A percentile compares a stretch with the other conserved stretches of the same genome.
These are phyloP conservation scores for Nemurella pictetii DNA, from an alignment of 2,888 invertebrate species.

Conservation along the genomic window DNA sequence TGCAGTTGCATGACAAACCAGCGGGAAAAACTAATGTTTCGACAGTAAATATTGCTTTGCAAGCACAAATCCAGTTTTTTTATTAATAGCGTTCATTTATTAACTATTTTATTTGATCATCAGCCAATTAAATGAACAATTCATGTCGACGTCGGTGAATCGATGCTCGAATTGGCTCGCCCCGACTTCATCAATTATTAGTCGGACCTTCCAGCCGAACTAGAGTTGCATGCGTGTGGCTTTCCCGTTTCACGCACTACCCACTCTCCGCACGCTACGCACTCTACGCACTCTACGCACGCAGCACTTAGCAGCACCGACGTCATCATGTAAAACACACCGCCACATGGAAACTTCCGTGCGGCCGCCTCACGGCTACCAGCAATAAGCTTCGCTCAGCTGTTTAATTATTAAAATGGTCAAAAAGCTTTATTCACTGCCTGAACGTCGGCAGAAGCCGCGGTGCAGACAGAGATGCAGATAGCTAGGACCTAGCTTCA, in stretches of 20 bases:
- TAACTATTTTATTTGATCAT: neutral
- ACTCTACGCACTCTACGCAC: too few relatives aligned
- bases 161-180: neutral
- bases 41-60: too few relatives aligned
- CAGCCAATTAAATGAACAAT: neutral
- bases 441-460: neutral
- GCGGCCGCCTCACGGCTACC: neutral
- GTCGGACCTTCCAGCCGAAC: too few relatives aligned
- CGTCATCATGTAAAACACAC: too few relatives aligned
- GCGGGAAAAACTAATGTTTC: too few relatives aligned
- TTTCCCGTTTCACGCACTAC: too few relatives aligned
- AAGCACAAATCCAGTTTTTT: neutral
- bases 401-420: constrained; percentile 2
- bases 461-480: neutral
- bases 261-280: too few relatives aligned
- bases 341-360: neutral
- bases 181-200: too few relatives aligned
- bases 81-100: neutral
- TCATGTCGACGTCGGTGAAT: neutral
- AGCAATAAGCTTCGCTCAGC: neutral
- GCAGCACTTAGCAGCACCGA: too few relatives aligned
- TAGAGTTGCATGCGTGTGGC: too few relatives aligned
- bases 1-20: too few relatives aligned
- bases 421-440: constrained; percentile 13
- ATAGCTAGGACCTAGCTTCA: too few relatives aligned